These are phyloP conservation scores for Xylophagus ater DNA, from an alignment of 2,888 invertebrate genomes.

Conservation along the genomic window DNA sequence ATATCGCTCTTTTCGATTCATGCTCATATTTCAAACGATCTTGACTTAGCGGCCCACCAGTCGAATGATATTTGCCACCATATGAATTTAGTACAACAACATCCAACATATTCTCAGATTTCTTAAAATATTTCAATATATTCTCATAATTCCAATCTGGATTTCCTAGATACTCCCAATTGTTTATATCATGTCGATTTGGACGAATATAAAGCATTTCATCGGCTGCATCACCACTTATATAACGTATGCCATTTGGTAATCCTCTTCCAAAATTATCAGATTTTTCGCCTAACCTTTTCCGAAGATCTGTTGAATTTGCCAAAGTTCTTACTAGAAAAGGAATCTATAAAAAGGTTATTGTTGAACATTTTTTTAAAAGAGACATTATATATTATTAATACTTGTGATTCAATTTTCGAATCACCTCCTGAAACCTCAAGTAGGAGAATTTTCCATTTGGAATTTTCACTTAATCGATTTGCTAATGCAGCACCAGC, in stretches of 20 bases:
- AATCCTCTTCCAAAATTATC: too few species aligned
- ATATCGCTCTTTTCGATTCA: too few species aligned
- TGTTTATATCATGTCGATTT: slow-evolving; percentile 47
- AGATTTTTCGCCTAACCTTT: too few species aligned
- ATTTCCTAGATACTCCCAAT: slow-evolving; percentile 47
- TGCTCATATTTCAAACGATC: too few species aligned
- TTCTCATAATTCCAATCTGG: slow-evolving; percentile 56
- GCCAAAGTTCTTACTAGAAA: slow-evolving; percentile 1
- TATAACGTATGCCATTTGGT: too few species aligned
- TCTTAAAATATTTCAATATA: slow-evolving; percentile 63
- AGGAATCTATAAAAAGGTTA: slow-evolving; percentile 14
- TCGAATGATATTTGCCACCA: too few species aligned
- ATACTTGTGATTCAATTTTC: too few species aligned
- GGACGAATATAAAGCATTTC: slow-evolving; percentile 48
- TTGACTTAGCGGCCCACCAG: slow-evolving; percentile 42
- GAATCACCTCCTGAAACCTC: slow-evolving; percentile 45
- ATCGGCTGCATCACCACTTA: too few species aligned
- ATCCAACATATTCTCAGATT: slow-evolving; percentile 44
- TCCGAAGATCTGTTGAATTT: slow-evolving; percentile 11
- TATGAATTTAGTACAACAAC: slow-evolving; percentile 1
- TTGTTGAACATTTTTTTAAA: too few species aligned
- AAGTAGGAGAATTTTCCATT: slow-evolving; percentile 39
- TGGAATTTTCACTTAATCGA: slow-evolving; percentile 38
- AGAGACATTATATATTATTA: too few species aligned
- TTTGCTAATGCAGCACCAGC: slow-evolving; percentile 54